Evolutionary conservation across 2,797 vertebrate species (phyloP), one percentile per base, ranked within the genome.

Genomic region (Steatocranus sp.): DNA sequence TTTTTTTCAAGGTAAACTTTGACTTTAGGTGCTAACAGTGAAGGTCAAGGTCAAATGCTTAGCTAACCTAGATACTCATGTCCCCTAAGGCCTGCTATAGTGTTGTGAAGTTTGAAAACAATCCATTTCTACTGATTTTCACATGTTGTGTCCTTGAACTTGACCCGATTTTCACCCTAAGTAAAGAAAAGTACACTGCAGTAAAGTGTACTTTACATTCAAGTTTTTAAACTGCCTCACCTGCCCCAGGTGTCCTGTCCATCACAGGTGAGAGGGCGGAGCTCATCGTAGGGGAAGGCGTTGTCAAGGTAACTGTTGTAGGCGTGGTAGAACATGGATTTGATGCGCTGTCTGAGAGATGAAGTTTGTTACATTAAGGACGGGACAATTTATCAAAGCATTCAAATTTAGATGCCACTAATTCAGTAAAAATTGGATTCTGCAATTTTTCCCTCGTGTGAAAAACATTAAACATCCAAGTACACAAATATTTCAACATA

Each of bases 221-320:
- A 14, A 8, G 4, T 20, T 1, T 63, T 63, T 66, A 43, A 68
- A 43, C 63, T 46, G 23, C 34, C 56, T 80, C 84, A 99, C 98
- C 98, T 99, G 95, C 98, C 98, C 98, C 98, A 99, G 38, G 98
- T 99, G 95, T 99, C 98, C 79, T 99, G 98, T 32, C 98, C 98
- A 8, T 99, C 98, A 87, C 98, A 99, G 5, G 98, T 99, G 87
- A 99, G 96, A 9, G 98, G 98, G 81, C 98, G 96, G 88, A 99
- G 96, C 92, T 99, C 98, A 48, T 99, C 98, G 48, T 98, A 99
- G 3, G 98, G 98, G 90, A 97, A 99, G 11, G 98, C 98, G 82
- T 98, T 96, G 87, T 98, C 97, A 78, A 99, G 94, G 93, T 99
- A 99, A 92, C 97, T 99, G 95, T 99, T 97, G 94, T 99, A 99